phyloP scores from a whole-genome alignment of 2,888 invertebrate genomes.

The Neoscelio sp. region DNA sequence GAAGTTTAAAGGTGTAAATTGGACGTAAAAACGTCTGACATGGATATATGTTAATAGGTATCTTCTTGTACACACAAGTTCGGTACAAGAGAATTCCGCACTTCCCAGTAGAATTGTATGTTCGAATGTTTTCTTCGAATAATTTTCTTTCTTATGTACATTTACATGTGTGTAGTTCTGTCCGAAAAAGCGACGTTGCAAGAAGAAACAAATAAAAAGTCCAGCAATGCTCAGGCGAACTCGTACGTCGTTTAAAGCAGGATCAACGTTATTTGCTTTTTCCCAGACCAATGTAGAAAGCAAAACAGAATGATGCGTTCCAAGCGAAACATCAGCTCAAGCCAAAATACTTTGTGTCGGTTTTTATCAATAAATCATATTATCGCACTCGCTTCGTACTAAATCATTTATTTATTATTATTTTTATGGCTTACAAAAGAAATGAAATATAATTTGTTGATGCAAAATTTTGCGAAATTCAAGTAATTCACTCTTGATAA shows the following conservation, averaged over 20 bases:
- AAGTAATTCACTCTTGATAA: no score
- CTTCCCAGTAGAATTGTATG: slow-evolving; percentile 2
- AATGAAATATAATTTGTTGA: no score
- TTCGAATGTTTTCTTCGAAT: background rate
- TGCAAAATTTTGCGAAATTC: no score
- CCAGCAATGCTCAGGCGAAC: slow-evolving; percentile 23
- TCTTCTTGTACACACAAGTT: no score
- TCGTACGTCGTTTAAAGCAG: slow-evolving; percentile 7
- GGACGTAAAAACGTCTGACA: slow-evolving; percentile 19
- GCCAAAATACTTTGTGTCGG: background rate
- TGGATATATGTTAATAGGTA: slow-evolving; percentile 6
- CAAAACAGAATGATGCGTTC: slow-evolving; percentile 16
- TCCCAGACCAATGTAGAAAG: slow-evolving; percentile 1
- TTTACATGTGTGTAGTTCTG: background rate
- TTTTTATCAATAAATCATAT: background rate
- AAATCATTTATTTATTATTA: no score
- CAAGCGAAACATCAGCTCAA: slow-evolving; percentile 6
- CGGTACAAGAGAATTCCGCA: no score
- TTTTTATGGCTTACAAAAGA: no score
- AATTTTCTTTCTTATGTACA: slow-evolving; percentile 20
- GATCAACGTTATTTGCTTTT: slow-evolving; percentile 13
- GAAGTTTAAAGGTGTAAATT: slow-evolving; percentile 31
- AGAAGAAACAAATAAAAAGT: slow-evolving; percentile 6
- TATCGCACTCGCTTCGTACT: no score
- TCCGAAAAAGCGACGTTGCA: slow-evolving; percentile 3